phyloP scores from a whole-genome alignment of 2,888 invertebrate species.

The Capitulum mitella region DNA sequence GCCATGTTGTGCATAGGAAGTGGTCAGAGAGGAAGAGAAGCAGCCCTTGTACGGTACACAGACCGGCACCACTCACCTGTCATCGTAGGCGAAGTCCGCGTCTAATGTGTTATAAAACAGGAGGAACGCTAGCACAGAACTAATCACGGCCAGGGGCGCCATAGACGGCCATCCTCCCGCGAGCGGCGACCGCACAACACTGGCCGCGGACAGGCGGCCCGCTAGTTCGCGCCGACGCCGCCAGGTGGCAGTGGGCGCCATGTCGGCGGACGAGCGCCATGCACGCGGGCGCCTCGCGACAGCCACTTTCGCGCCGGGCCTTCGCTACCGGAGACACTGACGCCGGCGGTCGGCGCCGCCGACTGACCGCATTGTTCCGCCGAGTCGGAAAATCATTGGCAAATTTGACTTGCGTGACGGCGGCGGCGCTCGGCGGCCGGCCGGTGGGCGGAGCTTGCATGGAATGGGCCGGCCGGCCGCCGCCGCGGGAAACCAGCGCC shows the following conservation, averaged over 20 bases:
- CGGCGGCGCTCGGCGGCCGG: not conserved
- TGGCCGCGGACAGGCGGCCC: conserved; percentile 32
- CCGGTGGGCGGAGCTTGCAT: not conserved
- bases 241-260: conserved; percentile 30
- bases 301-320: not conserved
- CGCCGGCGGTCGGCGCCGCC: not conserved
- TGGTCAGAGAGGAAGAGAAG: not conserved
- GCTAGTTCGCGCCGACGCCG: conserved; percentile 24
- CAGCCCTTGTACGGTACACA: not conserved
- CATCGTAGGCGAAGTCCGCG: conserved; percentile 49
- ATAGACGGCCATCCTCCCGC: conserved; percentile 36
- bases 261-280: conserved; percentile 27
- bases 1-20: not conserved
- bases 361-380: not conserved
- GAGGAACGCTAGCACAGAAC: conserved; percentile 40
- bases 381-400: conserved; percentile 14
- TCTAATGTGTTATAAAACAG: conserved; percentile 47
- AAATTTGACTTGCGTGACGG: conserved; percentile 9
- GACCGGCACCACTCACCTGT: conserved; percentile 43
- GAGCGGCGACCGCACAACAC: conserved; percentile 33
- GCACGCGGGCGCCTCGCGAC: conserved; percentile 29
- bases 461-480: too few species aligned
- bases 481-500: too few species aligned
- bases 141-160: conserved; percentile 37
- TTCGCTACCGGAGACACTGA: not conserved